Evolutionary conservation across 2,888 invertebrate species (phyloP), one percentile per base, ranked within the genome.

Genomic region (Nymphalis urticae): DNA sequence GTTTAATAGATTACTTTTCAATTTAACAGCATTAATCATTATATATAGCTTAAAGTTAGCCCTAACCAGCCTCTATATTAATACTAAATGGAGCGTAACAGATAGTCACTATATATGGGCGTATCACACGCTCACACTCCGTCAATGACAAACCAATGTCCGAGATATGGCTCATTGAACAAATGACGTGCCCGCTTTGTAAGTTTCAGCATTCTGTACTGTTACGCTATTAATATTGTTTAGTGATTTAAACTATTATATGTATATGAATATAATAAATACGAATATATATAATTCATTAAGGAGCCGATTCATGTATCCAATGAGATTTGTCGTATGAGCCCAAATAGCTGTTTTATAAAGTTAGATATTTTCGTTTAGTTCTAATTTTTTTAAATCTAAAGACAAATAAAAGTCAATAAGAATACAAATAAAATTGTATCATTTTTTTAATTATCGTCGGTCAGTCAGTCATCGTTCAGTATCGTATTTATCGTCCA

Each of bases 141-240:
- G 70, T 75, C 75, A 75, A 69, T 72, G 75, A 72, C 73, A 72
- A 68, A 74, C 68, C 60, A 66, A 59, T 36, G 73, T 74, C 69
- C 68, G 62, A 56, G 42, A 65, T 61, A 62, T 64, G 64, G 68
- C 47, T 68, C 68, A 70, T 70, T 70, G 68, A 64, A 58, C 68
- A 68, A 64, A 68, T 64, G 64, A 70, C 64, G 54, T 19, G 61
- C 56, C 48, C 24, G 61, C 62, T 68, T 70, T 68, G 32, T 58
- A 56, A 61, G 19, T 60, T 61, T 47, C 60, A 61, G 24, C 19
- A 48, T 61, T 27, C 13, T 58, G 13, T 54, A 58, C 19, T 48
- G 32, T 32, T 32, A 13, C 42, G 42, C 36, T 27, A 56, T 64
- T 54, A 54, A 54, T 27, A 54, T 54, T 27, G 24, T 54, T 54